phyloP scores from a whole-genome alignment of 1,140 invertebrate species.

The Phymastichus coffea region DNA sequence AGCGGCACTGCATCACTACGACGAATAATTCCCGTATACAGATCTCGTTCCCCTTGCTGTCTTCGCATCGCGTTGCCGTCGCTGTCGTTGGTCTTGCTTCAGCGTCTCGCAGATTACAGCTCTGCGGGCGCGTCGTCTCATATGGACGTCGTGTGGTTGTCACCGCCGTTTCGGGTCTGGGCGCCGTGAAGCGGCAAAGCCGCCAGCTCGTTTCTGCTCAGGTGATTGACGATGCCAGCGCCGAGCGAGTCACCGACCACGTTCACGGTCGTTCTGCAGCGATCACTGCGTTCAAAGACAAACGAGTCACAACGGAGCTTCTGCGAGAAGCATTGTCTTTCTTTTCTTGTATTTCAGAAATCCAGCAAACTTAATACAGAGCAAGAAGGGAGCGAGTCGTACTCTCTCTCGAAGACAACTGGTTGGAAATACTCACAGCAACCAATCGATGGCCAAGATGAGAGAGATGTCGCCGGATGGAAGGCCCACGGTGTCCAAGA shows the following conservation, averaged over 20 bases:
- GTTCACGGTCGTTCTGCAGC: conserved; percentile 85
- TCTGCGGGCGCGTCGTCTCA: conserved; percentile 20
- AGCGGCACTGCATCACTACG: no score
- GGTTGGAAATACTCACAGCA: conserved; percentile 69
- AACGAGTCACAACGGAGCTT: neutral
- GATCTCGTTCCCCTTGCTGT: no score
- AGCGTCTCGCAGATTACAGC: no score
- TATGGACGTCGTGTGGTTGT: conserved; percentile 21
- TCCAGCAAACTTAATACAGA: no score
- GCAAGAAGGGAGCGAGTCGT: conserved; percentile 19
- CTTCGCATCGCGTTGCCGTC: no score
- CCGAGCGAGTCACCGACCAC: conserved; percentile 86
- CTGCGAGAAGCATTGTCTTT: no score
- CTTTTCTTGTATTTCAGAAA: conserved; percentile 66
- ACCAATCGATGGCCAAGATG: conserved; percentile 85
- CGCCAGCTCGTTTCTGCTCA: conserved; percentile 71
- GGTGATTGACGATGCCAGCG: conserved; percentile 80
- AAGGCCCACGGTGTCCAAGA: conserved; percentile 78
- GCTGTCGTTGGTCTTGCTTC: no score
- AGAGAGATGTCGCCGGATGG: conserved; percentile 79
- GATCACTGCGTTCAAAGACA: conserved; percentile 67
- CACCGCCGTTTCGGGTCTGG: neutral
- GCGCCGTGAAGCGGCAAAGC: conserved; percentile 37
- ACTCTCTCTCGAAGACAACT: conserved; percentile 61
- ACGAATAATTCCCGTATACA: no score